Conservation (phyloP, 2,888 invertebrate genomes). For the Aphodius granarius region DNA sequence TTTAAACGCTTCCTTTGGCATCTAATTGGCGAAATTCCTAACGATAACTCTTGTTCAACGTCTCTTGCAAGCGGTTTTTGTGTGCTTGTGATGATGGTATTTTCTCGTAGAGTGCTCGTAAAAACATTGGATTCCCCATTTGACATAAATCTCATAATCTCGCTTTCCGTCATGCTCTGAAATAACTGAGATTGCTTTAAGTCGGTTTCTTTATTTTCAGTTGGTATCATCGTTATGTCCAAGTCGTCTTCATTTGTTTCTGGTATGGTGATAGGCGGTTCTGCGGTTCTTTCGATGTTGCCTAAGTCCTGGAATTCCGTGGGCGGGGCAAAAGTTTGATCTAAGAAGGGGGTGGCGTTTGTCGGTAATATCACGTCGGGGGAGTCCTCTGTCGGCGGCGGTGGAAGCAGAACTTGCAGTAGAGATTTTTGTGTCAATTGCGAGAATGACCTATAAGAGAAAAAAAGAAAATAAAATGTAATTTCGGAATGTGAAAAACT, state of each 20-base stretch:
- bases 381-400: slow-evolving; percentile 16
- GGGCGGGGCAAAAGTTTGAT: slow-evolving; percentile 36
- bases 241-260: neutral
- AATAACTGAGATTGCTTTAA: neutral
- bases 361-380: slow-evolving; percentile 19
- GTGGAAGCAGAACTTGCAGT: neutral
- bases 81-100: slow-evolving; percentile 3
- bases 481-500: slow-evolving; percentile 13
- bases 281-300: slow-evolving; percentile 4
- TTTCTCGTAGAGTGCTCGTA: neutral
- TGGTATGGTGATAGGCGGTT: neutral
- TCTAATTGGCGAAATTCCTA: neutral
- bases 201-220: neutral
- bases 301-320: slow-evolving; percentile 36
- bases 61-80: neutral
- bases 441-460: neutral
- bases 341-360: slow-evolving; percentile 17
- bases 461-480: slow-evolving; percentile 8
- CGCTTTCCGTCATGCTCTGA: neutral
- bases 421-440: neutral
- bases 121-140: neutral
- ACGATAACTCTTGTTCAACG: neutral
- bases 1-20: slow-evolving; percentile 28
- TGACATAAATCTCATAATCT: neutral
- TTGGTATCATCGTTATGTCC: neutral